Percentiles rank a stretch among this genome's conserved stretches.
These are phyloP conservation scores for Ploceus nigricollis DNA, from an alignment of 2,113 vertebrate genomes.

Conservation along the genomic window DNA sequence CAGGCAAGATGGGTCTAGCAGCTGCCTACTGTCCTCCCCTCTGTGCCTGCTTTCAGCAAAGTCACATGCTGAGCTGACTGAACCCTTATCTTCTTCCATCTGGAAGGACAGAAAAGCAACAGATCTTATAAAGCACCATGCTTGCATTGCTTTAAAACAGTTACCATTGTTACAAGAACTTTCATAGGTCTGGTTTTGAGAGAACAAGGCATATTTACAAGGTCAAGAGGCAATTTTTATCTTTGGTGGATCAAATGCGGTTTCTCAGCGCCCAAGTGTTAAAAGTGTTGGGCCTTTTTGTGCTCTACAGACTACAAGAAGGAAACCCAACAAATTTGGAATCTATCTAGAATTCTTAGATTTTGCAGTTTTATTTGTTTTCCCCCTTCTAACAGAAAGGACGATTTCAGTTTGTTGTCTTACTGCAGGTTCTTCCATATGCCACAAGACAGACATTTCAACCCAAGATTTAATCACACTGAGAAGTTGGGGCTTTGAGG, in stretches of 20 bases:
- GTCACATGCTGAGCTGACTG: slow-evolving; percentile 97
- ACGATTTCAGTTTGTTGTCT: neutral
- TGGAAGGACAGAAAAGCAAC: slow-evolving; percentile 92
- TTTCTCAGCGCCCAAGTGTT: neutral
- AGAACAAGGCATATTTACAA: neutral
- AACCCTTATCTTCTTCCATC: slow-evolving; percentile 97
- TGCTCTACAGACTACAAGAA: neutral
- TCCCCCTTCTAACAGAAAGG: neutral
- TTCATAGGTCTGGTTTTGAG: neutral
- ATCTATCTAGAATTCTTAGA: neutral
- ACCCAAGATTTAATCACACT: neutral
- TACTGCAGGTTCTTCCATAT: neutral
- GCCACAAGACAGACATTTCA: neutral
- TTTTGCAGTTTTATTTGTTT: neutral
- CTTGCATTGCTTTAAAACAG: slow-evolving; percentile 53
- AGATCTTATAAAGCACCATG: slow-evolving; percentile 68
- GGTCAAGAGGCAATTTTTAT: neutral
- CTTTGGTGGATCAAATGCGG: neutral
- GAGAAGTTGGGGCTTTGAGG: neutral
- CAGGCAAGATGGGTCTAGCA: slow-evolving; percentile 87
- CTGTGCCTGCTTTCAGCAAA: slow-evolving; percentile 95
- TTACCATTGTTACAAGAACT: neutral
- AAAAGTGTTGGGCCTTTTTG: neutral
- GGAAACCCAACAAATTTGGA: neutral
- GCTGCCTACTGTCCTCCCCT: slow-evolving; percentile 96